These are phyloP conservation scores for Argyresthia goedartella DNA, from an alignment of 2,888 invertebrate genomes.

Conservation along the genomic window DNA sequence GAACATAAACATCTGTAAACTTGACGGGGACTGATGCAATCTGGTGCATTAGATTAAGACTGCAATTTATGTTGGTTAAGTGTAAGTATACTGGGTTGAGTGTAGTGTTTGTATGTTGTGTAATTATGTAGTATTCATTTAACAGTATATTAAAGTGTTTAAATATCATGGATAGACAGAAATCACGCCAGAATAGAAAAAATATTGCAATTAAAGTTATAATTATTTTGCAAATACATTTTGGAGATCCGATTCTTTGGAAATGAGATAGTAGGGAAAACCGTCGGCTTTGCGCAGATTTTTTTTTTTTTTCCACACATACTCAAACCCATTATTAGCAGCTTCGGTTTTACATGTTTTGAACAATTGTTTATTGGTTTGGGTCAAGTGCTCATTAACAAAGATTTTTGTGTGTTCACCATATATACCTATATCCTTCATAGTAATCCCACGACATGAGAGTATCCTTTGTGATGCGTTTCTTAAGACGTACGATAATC, in stretches of 20 bases:
- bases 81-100: background rate
- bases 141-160: background rate
- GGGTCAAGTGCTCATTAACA: background rate
- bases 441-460: background rate
- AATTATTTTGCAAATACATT: background rate
- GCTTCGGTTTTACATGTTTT: background rate
- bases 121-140: too few relatives aligned
- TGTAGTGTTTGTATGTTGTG: background rate
- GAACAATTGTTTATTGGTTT: background rate
- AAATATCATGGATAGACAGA: background rate
- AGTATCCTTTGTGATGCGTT: background rate
- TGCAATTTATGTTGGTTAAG: background rate
- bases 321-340: background rate
- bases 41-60: too few relatives aligned
- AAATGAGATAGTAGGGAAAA: background rate
- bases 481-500: background rate
- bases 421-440: background rate
- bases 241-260: background rate
- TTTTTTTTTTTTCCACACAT: background rate
- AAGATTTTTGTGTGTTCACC: background rate
- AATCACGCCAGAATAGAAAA: background rate
- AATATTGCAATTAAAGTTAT: background rate
- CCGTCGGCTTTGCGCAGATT: background rate
- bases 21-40: too few relatives aligned
- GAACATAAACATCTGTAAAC: too few relatives aligned